Conservation (phyloP, 53 echinoderm and acorn worm genomes). For the Crossaster papposus region DNA sequence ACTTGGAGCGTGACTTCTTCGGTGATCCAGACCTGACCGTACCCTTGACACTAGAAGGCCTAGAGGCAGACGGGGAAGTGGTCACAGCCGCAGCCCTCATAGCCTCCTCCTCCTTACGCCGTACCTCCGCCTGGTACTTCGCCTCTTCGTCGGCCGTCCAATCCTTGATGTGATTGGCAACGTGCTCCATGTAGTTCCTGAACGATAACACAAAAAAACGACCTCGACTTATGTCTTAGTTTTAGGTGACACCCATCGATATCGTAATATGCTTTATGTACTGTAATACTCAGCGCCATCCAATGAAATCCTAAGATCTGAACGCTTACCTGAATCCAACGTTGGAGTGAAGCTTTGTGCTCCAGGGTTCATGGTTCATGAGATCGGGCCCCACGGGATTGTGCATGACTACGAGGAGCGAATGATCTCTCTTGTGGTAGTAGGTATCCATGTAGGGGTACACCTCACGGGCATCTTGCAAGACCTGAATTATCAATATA, state of each 20-base stretch:
- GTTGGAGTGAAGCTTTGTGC: constrained; percentile 91
- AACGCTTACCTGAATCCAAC: constrained; percentile 86
- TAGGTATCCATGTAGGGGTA: constrained; percentile 98
- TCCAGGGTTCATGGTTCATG: constrained; percentile 84
- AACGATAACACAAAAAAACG: background rate
- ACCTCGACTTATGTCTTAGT: too few species aligned
- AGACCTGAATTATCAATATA: constrained; percentile 57
- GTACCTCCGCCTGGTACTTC: constrained; percentile 79
- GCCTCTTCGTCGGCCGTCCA: constrained; percentile 82
- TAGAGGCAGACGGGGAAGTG: constrained; percentile 69
- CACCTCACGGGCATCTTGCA: constrained; percentile 84
- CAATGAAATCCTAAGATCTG: background rate
- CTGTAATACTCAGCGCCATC: too few species aligned
- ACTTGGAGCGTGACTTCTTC: constrained; percentile 94
- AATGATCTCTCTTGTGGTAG: constrained; percentile 95
- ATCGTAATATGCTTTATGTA: too few species aligned
- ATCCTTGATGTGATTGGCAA: constrained; percentile 71
- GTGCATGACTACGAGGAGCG: constrained; percentile 96
- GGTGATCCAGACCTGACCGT: constrained; percentile 78
- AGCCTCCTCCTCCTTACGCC: constrained; percentile 78
- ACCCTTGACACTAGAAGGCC: constrained; percentile 87
- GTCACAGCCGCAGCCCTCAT: constrained; percentile 75
- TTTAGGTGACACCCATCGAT: too few species aligned
- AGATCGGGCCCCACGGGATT: constrained; percentile 87
- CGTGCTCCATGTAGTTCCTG: constrained; percentile 98